Conservation (phyloP, 2,888 invertebrate species). For the Blastobasis lacticolella region DNA sequence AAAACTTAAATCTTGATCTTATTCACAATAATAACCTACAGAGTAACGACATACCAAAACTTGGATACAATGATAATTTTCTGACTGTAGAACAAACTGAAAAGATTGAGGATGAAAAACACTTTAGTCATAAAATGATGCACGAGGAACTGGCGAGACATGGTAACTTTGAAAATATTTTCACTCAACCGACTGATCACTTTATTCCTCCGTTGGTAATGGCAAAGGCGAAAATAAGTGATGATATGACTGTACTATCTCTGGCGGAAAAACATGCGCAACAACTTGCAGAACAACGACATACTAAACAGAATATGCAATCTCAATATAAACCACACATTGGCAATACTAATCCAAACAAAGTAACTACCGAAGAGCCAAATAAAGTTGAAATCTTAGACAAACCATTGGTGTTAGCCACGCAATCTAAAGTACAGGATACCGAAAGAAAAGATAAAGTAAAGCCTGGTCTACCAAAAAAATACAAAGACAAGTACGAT, state of each 20-base stretch:
- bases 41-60: constrained; percentile 51
- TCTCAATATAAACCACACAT: constrained; percentile 19
- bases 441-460: constrained; percentile 32
- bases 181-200: constrained; percentile 66
- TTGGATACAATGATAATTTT: constrained; percentile 32
- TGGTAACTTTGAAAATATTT: constrained; percentile 62
- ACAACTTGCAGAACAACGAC: constrained; percentile 47
- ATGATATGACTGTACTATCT: constrained; percentile 67
- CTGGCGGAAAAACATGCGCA: constrained; percentile 66
- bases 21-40: constrained; percentile 44
- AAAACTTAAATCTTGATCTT: constrained; percentile 33
- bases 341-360: too few relatives aligned
- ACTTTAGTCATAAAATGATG: constrained; percentile 56
- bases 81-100: constrained; percentile 41
- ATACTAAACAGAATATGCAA: constrained; percentile 24
- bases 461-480: constrained; percentile 46
- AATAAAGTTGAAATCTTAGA: constrained; percentile 13
- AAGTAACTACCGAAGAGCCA: constrained; percentile 23
- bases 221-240: constrained; percentile 66
- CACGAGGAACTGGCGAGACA: constrained; percentile 59
- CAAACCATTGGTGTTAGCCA: constrained; percentile 20
- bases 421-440: constrained; percentile 22
- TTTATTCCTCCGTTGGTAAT: constrained; percentile 69
- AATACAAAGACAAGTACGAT: constrained; percentile 46
- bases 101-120: constrained; percentile 52